Conservation (phyloP, 2,888 invertebrate species). For the Synergus umbraculus region DNA sequence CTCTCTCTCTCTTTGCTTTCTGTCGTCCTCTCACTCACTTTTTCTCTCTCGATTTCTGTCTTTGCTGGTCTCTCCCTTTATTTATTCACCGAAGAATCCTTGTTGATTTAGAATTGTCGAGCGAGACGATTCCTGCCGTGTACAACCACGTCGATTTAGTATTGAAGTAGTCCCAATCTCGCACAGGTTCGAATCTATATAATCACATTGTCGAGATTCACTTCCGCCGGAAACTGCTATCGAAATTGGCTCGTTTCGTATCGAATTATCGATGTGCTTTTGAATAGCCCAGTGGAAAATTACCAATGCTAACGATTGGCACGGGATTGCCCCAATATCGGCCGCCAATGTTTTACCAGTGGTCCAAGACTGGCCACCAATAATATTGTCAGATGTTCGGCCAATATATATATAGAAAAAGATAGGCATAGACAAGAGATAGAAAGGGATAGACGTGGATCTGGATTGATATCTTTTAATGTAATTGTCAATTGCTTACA, state of each 20-base stretch:
- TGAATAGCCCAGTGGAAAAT: not conserved
- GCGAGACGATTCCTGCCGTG: slow-evolving; percentile 33
- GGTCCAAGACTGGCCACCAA: too few species aligned
- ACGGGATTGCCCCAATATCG: too few species aligned
- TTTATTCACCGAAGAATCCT: slow-evolving; percentile 37
- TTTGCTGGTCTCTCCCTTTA: not conserved
- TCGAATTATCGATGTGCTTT: slow-evolving; percentile 24
- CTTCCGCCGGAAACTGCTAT: slow-evolving; percentile 29
- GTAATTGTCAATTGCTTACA: too few species aligned
- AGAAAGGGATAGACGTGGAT: too few species aligned
- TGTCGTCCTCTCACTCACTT: slow-evolving; percentile 41
- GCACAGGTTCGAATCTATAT: slow-evolving; percentile 14
- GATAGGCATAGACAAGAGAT: too few species aligned
- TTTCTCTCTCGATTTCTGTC: not conserved
- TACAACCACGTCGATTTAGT: slow-evolving; percentile 31
- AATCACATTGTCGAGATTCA: slow-evolving; percentile 32
- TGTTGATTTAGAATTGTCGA: slow-evolving; percentile 46
- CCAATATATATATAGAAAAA: too few species aligned
- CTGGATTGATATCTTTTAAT: too few species aligned
- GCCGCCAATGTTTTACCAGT: too few species aligned
- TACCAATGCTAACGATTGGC: too few species aligned
- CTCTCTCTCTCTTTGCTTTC: slow-evolving; percentile 3
- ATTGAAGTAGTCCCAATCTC: slow-evolving; percentile 10
- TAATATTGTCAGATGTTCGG: too few species aligned
- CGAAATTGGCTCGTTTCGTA: slow-evolving; percentile 31